Conservation (phyloP, 2,888 invertebrate genomes). For the Lacanobia oleracea region DNA sequence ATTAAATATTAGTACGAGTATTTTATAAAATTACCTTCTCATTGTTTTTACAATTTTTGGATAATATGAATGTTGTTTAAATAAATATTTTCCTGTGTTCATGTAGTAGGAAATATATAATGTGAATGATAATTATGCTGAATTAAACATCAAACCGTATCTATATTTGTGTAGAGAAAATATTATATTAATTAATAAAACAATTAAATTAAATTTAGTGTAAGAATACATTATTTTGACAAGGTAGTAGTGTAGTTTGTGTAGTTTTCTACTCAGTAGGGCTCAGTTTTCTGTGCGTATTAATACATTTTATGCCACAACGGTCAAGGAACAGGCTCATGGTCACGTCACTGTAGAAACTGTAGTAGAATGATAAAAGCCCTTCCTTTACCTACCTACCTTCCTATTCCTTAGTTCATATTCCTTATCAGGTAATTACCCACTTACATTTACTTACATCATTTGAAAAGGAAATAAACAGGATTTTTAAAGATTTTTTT, state of each 20-base stretch:
- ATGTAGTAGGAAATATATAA: background rate
- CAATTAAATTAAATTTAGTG: background rate
- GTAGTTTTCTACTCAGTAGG: background rate
- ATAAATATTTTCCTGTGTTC: background rate
- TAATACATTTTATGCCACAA: background rate
- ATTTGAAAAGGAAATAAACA: background rate
- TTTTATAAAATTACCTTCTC: background rate
- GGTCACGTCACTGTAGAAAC: background rate
- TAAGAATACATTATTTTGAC: constrained; percentile 7
- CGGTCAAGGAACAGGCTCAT: background rate
- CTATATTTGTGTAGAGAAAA: no score
- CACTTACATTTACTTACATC: background rate
- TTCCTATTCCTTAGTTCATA: background rate
- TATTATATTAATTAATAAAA: no score
- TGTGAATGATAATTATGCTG: no score
- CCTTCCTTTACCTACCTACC: no score
- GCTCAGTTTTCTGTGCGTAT: background rate
- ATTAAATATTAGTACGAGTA: background rate
- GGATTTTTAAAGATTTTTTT: background rate
- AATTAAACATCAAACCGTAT: no score
- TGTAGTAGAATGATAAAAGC: background rate
- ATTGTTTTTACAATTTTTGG: background rate
- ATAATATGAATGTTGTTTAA: background rate
- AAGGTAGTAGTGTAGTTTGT: background rate
- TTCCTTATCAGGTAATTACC: background rate